Base-by-base conservation (phyloP, 2,888 invertebrate species). In the Eupithecia tripunctaria region DNA sequence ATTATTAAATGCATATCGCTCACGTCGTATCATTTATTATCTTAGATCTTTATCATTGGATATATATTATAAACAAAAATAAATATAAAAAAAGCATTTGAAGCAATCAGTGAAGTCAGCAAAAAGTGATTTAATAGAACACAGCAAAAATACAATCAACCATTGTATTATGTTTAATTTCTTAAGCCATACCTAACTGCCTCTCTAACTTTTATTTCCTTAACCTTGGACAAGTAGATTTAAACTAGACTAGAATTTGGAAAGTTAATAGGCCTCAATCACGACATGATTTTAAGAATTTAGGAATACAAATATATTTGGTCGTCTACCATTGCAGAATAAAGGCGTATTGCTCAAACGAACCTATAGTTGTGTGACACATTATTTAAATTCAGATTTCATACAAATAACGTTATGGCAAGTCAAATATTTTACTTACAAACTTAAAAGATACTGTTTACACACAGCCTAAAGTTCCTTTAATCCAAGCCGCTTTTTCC, bases 201-300 rank as follows among this genome's bases (percentile, higher is more conserved):
- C 62, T 63, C 64, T 38, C 47, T 70, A 60, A 59, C 8, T 36
- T 59, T 68, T 66, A 67, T 62, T 63, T 43, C 62, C 63, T 64
- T 62, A 67, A 67, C 64, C 64, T 65, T 72, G 72, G 60, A 67
- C 64, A 63, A 21, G 62, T 70, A 67, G 36, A 41, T 70, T 74
- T 70, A 60, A 64, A 62, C 66, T 66, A 72, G 76, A 76, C 74
- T 76, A 76, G 76, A 73, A 72, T 74, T 72, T 73, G 41, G 59
- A 69, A 76, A 72, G 41, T 66, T 67, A 62, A 67, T 56, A 32
- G 62, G 62, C 51, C 70, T 62, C 59, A 47, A n/a, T n/a, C 60
- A 60, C 60, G 60, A 29, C 63, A 70, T 15, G 51, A 15, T 41
- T 67, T 32, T 8, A 56, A 51, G 67, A 72, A 56, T 67, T 69